Conservation (phyloP, 2,797 vertebrate genomes). For the Sebastes minor region DNA sequence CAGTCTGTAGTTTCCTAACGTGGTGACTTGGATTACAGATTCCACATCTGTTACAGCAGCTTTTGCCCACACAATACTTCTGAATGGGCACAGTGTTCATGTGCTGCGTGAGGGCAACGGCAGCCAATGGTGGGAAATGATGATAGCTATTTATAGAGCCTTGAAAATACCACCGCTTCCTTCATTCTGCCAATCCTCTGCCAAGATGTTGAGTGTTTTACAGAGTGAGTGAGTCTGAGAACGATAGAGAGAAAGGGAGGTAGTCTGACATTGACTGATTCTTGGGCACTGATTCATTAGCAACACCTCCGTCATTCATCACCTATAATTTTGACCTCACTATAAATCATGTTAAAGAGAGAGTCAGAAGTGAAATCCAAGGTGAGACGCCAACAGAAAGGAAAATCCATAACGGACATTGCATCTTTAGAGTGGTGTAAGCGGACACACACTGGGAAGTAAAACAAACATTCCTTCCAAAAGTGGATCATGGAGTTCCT, state of each 20-base stretch:
- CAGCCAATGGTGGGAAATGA: constrained; percentile 61
- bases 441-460: constrained; percentile 9
- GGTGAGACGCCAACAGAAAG: not conserved
- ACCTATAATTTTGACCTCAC: not conserved
- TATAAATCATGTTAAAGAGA: not conserved
- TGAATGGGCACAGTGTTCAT: constrained; percentile 65
- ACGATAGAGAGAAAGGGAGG: not conserved
- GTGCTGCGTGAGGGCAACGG: constrained; percentile 42
- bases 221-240: constrained; percentile 19
- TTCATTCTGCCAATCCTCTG: constrained; percentile 51
- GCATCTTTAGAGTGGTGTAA: not conserved
- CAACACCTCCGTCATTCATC: not conserved
- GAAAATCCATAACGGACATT: not conserved
- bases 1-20: constrained; percentile 46
- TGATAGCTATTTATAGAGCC: constrained; percentile 77
- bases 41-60: constrained; percentile 57
- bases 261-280: constrained; percentile 28
- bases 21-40: constrained; percentile 28
- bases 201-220: constrained; percentile 56
- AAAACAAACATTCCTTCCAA: constrained; percentile 51
- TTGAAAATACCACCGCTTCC: constrained; percentile 75
- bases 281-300: not conserved
- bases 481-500: constrained; percentile 17
- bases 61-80: constrained; percentile 30
- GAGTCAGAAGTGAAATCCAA: not conserved